phyloP scores from a whole-genome alignment of 1,140 invertebrate genomes.

The Drosophila pruinosa region DNA sequence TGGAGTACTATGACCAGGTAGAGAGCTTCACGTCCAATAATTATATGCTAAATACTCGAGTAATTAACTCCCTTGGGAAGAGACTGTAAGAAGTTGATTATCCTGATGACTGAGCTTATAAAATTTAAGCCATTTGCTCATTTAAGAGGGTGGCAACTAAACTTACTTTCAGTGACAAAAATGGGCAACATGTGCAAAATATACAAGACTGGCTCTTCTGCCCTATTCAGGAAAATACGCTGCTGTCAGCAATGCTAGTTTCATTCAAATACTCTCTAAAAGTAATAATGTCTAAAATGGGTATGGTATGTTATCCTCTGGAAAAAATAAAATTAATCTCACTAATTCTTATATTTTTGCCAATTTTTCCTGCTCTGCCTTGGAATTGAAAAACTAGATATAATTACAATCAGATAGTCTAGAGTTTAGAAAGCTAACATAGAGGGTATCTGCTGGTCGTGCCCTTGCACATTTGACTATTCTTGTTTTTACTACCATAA shows the following conservation, averaged over 20 bases:
- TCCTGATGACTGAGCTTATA: slow-evolving; percentile 23
- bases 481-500: slow-evolving; percentile 45
- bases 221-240: slow-evolving; percentile 11
- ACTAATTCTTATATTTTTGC: no score
- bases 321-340: not conserved
- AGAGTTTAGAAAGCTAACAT: no score
- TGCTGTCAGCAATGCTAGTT: slow-evolving; percentile 28
- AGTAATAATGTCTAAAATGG: not conserved
- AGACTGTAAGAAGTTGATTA: slow-evolving; percentile 56
- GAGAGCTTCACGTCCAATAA: slow-evolving; percentile 37
- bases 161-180: slow-evolving; percentile 19
- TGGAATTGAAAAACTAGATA: no score
- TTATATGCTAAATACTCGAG: slow-evolving; percentile 75
- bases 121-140: slow-evolving; percentile 28
- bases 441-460: slow-evolving; percentile 4
- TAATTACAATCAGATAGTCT: no score
- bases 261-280: not conserved
- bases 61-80: slow-evolving; percentile 69
- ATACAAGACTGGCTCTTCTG: slow-evolving; percentile 5
- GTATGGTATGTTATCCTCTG: no score
- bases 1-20: slow-evolving; percentile 8
- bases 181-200: slow-evolving; percentile 63
- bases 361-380: no score
- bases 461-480: not conserved
- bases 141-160: not conserved